These are phyloP conservation scores for Talpa occidentalis DNA, from an alignment of 2,113 vertebrate species.

Conservation along the genomic window DNA sequence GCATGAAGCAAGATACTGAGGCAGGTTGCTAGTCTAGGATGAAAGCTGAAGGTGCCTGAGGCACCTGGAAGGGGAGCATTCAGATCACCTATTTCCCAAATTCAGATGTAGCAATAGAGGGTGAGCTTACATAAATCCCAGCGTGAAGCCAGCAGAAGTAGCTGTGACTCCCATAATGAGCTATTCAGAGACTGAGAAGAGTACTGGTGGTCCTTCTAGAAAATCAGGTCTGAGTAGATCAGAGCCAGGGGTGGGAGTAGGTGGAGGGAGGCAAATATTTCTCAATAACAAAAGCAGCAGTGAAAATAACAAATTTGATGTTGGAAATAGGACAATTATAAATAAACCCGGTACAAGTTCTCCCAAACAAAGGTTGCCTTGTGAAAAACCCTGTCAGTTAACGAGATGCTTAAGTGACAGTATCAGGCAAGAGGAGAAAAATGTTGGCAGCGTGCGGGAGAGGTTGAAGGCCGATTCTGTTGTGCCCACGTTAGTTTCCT, in stretches of 20 bases:
- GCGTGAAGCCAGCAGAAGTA: neutral
- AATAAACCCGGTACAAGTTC: slow-evolving; percentile 47
- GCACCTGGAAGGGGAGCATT: neutral
- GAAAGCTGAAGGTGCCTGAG: neutral
- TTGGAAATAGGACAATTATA: slow-evolving; percentile 63
- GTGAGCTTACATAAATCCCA: neutral
- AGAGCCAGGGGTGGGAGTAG: neutral
- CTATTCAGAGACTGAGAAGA: neutral
- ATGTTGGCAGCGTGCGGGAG: neutral
- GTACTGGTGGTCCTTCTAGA: neutral
- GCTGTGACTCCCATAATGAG: neutral
- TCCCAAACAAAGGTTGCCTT: slow-evolving; percentile 51
- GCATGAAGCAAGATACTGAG: neutral
- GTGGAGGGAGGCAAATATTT: neutral
- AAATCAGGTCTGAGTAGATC: neutral
- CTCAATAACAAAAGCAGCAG: slow-evolving; percentile 9
- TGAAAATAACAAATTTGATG: slow-evolving; percentile 44
- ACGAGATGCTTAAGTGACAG: slow-evolving; percentile 15
- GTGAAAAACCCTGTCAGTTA: slow-evolving; percentile 62
- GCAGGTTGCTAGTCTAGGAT: neutral
- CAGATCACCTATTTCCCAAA: neutral
- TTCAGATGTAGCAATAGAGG: neutral
- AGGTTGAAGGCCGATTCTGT: slow-evolving; percentile 23
- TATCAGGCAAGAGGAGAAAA: neutral
- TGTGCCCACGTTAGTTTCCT: slow-evolving; percentile 59